These are phyloP conservation scores for Temnothorax curvispinosus DNA, from an alignment of 1,140 invertebrate species.

Conservation along the genomic window DNA sequence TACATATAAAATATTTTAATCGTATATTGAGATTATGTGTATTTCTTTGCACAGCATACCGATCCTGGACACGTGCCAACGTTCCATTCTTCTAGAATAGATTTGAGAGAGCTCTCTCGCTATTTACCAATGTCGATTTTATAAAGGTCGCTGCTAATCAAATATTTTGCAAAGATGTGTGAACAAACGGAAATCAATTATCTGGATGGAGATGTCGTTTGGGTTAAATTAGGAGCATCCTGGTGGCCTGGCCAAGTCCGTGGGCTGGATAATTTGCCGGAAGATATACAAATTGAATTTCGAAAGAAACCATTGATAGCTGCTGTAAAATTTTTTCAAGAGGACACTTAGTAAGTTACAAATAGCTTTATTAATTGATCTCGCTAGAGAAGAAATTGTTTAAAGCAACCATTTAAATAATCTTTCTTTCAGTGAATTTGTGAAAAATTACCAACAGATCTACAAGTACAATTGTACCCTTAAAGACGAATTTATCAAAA, in stretches of 20 bases:
- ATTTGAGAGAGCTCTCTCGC: slow-evolving; percentile 13
- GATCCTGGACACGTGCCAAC: slow-evolving; percentile 25
- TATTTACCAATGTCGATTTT: slow-evolving; percentile 59
- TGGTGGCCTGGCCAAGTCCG: slow-evolving; percentile 94
- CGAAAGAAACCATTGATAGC: slow-evolving; percentile 90
- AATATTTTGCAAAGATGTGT: slow-evolving; percentile 85
- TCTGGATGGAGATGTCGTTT: slow-evolving; percentile 91
- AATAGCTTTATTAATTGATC: slow-evolving; percentile 61
- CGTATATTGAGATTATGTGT: neutral
- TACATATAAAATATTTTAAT: neutral
- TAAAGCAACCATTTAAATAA: neutral
- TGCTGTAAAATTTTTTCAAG: slow-evolving; percentile 93
- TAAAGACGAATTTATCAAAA: slow-evolving; percentile 93
- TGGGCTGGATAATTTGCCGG: slow-evolving; percentile 87
- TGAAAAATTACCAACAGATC: slow-evolving; percentile 90
- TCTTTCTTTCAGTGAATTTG: slow-evolving; percentile 90
- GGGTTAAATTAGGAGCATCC: slow-evolving; percentile 91
- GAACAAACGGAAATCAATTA: slow-evolving; percentile 89
- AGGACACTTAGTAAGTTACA: slow-evolving; percentile 90
- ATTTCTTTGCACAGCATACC: slow-evolving; percentile 47
- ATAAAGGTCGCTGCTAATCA: slow-evolving; percentile 55
- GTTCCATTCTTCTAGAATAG: neutral
- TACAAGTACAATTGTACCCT: slow-evolving; percentile 91
- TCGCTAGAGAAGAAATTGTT: neutral
- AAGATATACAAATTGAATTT: slow-evolving; percentile 87